These are phyloP conservation scores for Dicranocentrus wangi DNA, from an alignment of 2,888 invertebrate species.

Conservation along the genomic window DNA sequence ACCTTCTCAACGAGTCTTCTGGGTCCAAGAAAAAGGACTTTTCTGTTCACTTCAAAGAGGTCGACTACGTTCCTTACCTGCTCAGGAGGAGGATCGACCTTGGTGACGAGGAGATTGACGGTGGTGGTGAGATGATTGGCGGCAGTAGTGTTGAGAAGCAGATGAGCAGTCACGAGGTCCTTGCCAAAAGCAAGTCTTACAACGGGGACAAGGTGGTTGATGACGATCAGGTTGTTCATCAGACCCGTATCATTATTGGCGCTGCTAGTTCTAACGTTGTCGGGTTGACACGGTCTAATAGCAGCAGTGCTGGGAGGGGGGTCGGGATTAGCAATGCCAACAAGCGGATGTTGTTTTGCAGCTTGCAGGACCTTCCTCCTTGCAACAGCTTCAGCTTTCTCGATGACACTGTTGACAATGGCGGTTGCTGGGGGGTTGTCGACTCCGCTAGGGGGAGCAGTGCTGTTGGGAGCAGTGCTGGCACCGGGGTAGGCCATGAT, in stretches of 20 bases:
- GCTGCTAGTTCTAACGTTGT: too few species aligned
- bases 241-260: too few species aligned
- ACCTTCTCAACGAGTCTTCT: conserved; percentile 44
- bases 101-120: conserved; percentile 39
- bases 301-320: conserved; percentile 3
- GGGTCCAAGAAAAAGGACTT: conserved; percentile 5
- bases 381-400: conserved; percentile 66
- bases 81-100: conserved; percentile 67
- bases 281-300: background rate
- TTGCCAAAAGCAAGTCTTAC: conserved; percentile 67
- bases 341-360: conserved; percentile 56
- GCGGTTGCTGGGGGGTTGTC: background rate
- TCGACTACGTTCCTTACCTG: conserved; percentile 64
- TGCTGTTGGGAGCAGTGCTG: background rate
- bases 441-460: background rate
- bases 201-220: conserved; percentile 38
- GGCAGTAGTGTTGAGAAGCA: background rate
- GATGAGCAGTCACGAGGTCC: conserved; percentile 48
- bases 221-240: background rate
- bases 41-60: conserved; percentile 31
- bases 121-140: conserved; percentile 22
- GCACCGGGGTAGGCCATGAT: background rate
- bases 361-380: conserved; percentile 67
- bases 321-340: background rate
- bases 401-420: conserved; percentile 53